Percentiles rank a stretch among this genome's conserved stretches.
Conservation (phyloP, 2,888 invertebrate species). For the Gymnosoma rotundatum region DNA sequence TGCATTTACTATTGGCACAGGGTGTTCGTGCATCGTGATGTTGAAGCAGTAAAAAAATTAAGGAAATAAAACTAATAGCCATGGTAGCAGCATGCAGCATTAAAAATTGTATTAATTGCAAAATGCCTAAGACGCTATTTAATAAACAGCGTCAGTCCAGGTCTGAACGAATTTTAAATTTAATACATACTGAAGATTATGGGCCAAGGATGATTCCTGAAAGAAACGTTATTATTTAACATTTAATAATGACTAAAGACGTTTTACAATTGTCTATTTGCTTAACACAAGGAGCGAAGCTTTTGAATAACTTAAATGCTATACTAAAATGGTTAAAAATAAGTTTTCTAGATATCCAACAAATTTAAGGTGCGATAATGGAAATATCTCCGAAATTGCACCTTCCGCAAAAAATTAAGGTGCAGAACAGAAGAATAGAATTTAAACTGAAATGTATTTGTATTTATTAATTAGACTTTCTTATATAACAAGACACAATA, state of each 20-base stretch:
- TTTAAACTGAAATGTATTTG: no score
- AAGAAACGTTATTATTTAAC: slow-evolving; percentile 27
- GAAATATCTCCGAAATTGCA: no score
- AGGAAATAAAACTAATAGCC: slow-evolving; percentile 12
- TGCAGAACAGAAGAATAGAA: no score
- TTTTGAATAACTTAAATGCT: slow-evolving; percentile 26
- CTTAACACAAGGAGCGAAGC: slow-evolving; percentile 8
- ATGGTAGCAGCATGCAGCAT: slow-evolving; percentile 14
- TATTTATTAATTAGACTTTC: no score
- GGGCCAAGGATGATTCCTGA: background rate
- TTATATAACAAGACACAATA: no score
- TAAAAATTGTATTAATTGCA: no score
- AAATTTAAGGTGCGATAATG: slow-evolving; percentile 6
- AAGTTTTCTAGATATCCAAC: slow-evolving; percentile 18
- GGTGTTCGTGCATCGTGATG: slow-evolving; percentile 35
- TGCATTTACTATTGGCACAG: no score
- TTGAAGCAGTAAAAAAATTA: slow-evolving; percentile 15
- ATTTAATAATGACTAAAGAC: background rate
- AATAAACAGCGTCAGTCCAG: no score
- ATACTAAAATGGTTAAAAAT: slow-evolving; percentile 18
- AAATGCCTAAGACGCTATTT: no score
- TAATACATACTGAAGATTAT: no score
- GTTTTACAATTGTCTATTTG: slow-evolving; percentile 24
- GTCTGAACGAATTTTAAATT: no score
- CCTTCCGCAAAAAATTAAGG: no score